A percentile compares a stretch with the other conserved stretches of the same genome.
Evolutionary conservation across 2,888 invertebrate genomes (phyloP).

Genomic region (Eulithis testata): DNA sequence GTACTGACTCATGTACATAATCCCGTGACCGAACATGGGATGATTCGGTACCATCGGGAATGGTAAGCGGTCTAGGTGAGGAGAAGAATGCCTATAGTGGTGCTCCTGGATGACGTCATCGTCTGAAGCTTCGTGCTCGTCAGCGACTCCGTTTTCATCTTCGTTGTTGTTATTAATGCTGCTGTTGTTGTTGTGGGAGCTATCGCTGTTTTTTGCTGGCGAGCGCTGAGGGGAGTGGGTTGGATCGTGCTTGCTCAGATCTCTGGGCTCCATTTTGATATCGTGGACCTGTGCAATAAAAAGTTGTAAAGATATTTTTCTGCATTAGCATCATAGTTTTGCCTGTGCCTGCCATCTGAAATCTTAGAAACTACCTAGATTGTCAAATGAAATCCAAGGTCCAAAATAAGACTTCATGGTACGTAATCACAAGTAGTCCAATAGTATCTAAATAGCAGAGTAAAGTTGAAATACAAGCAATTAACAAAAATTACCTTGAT

Average conservation of each 20-base stretch:
- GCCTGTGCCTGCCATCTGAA: too few relatives aligned
- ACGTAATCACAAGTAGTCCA: too few relatives aligned
- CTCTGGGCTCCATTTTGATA: slow-evolving; percentile 82
- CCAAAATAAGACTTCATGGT: too few relatives aligned
- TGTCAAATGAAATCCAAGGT: too few relatives aligned
- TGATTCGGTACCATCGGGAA: slow-evolving; percentile 93
- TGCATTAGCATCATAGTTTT: too few relatives aligned
- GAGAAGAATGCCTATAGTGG: slow-evolving; percentile 71
- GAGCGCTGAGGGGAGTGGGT: slow-evolving; percentile 78
- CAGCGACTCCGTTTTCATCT: slow-evolving; percentile 77
- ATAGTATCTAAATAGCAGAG: too few relatives aligned
- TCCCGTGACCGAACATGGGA: slow-evolving; percentile 94
- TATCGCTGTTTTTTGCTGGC: slow-evolving; percentile 83
- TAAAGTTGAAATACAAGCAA: too few relatives aligned
- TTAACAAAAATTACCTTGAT: slow-evolving; percentile 65
- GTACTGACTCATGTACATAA: slow-evolving; percentile 97
- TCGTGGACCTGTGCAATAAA: slow-evolving; percentile 73
- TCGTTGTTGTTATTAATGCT: slow-evolving; percentile 77
- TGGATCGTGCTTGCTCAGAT: slow-evolving; percentile 73
- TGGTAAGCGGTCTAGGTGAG: slow-evolving; percentile 81
- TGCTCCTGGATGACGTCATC: slow-evolving; percentile 77
- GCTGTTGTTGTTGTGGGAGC: slow-evolving; percentile 75
- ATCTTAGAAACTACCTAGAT: too few relatives aligned
- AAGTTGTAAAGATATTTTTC: not conserved
- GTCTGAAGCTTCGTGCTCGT: slow-evolving; percentile 81